These are phyloP conservation scores for Butorides virescens DNA, from an alignment of 2,113 vertebrate species.

Conservation along the genomic window DNA sequence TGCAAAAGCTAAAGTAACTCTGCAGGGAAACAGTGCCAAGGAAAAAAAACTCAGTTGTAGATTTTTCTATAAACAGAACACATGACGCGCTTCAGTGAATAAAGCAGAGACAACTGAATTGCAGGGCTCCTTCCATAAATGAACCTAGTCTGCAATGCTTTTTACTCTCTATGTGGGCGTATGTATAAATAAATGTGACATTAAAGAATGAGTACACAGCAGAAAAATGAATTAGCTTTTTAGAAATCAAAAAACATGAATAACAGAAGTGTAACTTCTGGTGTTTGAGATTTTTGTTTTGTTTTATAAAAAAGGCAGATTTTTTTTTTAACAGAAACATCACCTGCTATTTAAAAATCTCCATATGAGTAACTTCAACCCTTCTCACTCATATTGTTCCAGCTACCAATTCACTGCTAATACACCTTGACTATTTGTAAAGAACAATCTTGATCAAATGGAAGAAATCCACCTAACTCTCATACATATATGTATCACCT, in stretches of 20 bases:
- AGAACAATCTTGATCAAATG: not conserved
- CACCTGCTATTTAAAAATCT: not conserved
- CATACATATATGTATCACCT: not conserved
- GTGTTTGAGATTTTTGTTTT: not conserved
- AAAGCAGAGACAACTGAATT: slow-evolving; percentile 44
- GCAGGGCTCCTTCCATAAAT: slow-evolving; percentile 48
- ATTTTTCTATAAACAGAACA: slow-evolving; percentile 60
- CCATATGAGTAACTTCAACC: not conserved
- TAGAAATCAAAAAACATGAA: not conserved
- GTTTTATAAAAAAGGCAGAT: not conserved
- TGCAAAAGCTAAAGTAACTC: slow-evolving; percentile 36
- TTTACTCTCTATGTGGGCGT: slow-evolving; percentile 50
- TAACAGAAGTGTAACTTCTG: slow-evolving; percentile 22
- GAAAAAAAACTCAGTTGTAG: slow-evolving; percentile 37
- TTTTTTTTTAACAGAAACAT: not conserved
- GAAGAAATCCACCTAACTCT: not conserved
- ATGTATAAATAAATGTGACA: slow-evolving; percentile 65
- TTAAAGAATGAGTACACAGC: slow-evolving; percentile 46
- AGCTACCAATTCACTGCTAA: not conserved
- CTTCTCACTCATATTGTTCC: not conserved
- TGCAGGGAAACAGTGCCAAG: slow-evolving; percentile 18
- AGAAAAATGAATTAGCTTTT: slow-evolving; percentile 55
- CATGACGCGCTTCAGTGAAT: slow-evolving; percentile 30
- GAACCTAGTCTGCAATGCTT: slow-evolving; percentile 9
- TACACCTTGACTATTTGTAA: not conserved